A percentile compares a stretch with the other conserved stretches of the same genome.
Conservation (phyloP, 2,888 invertebrate species). For the Stenodema calcarata region DNA sequence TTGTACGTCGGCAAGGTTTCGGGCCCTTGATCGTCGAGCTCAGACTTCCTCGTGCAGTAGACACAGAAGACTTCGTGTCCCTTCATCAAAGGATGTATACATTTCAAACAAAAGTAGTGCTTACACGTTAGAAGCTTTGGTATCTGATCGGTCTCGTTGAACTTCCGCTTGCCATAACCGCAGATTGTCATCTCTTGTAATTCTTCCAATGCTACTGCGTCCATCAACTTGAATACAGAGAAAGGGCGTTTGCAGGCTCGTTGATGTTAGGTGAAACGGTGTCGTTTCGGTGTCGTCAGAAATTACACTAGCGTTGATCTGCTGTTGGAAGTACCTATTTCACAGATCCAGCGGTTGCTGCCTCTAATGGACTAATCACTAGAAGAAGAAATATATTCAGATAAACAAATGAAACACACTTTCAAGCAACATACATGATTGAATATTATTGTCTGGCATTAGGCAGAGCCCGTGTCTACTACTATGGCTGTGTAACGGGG, state of each 20-base stretch:
- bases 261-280: conserved; percentile 5
- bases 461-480: too few species aligned
- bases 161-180: conserved; percentile 77
- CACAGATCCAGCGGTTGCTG: too few species aligned
- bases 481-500: too few species aligned
- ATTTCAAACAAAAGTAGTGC: conserved; percentile 79
- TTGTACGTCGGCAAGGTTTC: too few species aligned
- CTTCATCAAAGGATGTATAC: conserved; percentile 73
- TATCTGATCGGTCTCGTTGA: too few species aligned
- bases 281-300: background rate
- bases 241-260: conserved; percentile 1
- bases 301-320: conserved; percentile 7
- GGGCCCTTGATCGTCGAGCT: conserved; percentile 71
- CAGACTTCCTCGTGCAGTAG: conserved; percentile 78
- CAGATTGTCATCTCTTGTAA: conserved; percentile 78
- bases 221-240: conserved; percentile 10
- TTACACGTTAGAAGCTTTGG: conserved; percentile 78
- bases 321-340: background rate
- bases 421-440: too few species aligned
- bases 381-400: too few species aligned
- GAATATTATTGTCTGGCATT: too few species aligned
- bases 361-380: too few species aligned
- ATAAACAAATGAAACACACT: too few species aligned
- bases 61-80: conserved; percentile 71
- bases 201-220: conserved; percentile 62